Conservation (phyloP, 2,888 invertebrate species). For the Eupithecia tripunctaria region DNA sequence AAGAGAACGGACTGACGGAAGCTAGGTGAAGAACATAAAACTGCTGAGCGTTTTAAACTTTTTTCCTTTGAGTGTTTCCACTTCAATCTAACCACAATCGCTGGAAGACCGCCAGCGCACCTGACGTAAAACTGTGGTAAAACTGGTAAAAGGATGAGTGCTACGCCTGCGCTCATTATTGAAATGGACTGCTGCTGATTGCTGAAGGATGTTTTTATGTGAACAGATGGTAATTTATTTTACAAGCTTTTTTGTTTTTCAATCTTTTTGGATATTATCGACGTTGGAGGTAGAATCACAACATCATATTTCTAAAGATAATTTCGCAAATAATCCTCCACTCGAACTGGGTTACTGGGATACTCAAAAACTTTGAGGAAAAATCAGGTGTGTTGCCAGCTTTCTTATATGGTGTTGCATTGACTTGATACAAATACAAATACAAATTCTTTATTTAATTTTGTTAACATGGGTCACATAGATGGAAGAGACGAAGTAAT, state of each 20-base stretch:
- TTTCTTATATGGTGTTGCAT: not conserved
- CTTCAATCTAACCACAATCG: constrained; percentile 7
- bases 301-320: too few species aligned
- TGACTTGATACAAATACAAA: not conserved
- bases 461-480: too few species aligned
- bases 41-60: not conserved
- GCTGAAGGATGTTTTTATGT: not conserved
- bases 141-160: constrained; percentile 26
- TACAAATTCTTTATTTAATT: too few species aligned
- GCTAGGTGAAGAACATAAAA: not conserved
- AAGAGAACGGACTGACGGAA: not conserved
- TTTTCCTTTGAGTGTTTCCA: constrained; percentile 1
- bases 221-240: not conserved
- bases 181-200: constrained; percentile 1
- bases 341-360: not conserved
- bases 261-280: too few species aligned
- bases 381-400: not conserved
- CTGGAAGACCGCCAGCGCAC: constrained; percentile 38
- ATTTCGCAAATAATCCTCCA: too few species aligned
- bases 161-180: constrained; percentile 10
- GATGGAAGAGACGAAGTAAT: too few species aligned
- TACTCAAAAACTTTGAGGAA: not conserved
- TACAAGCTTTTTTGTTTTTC: not conserved
- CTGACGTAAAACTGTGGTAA: not conserved
- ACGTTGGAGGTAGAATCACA: too few species aligned